Percentiles rank a stretch among this genome's conserved stretches.
Conservation (phyloP, 2,888 invertebrate genomes). For the Sinelater perroti region DNA sequence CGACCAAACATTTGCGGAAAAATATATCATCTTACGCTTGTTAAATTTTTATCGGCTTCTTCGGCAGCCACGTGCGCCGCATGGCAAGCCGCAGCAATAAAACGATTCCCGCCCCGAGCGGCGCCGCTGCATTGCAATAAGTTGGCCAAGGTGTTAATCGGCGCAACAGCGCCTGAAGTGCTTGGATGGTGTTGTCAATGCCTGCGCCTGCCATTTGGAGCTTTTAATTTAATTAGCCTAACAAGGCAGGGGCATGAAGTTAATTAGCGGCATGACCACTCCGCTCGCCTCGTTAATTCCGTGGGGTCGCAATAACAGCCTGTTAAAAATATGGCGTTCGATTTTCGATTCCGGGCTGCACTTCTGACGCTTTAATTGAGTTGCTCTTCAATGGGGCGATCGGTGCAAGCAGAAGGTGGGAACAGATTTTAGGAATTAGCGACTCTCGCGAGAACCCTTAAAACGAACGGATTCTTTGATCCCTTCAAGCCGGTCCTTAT, state of each 20-base stretch:
- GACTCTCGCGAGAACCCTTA: too few relatives aligned
- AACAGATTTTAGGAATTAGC: too few relatives aligned
- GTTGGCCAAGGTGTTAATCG: too few relatives aligned
- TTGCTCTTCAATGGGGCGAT: too few relatives aligned
- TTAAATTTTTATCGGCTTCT: constrained; percentile 20
- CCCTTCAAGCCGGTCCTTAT: too few relatives aligned
- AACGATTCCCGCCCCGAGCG: constrained; percentile 3
- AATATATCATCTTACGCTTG: constrained; percentile 19
- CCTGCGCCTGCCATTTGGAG: too few relatives aligned
- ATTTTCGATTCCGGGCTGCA: not conserved
- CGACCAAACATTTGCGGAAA: constrained; percentile 10
- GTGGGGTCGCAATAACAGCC: constrained; percentile 4
- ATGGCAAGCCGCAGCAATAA: not conserved
- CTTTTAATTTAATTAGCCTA: constrained; percentile 5
- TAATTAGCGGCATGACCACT: constrained; percentile 3
- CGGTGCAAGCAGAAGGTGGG: too few relatives aligned
- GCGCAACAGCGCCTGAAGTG: too few relatives aligned
- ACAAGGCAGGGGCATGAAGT: not conserved
- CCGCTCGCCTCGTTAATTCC: constrained; percentile 2
- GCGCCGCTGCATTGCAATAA: not conserved
- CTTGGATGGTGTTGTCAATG: too few relatives aligned
- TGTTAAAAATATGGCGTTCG: constrained; percentile 3
- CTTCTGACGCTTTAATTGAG: too few relatives aligned
- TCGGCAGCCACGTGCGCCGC: constrained; percentile 5
- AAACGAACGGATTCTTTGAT: too few relatives aligned